Conservation (phyloP, 2,113 vertebrate genomes). For the Montifringilla adamsi region DNA sequence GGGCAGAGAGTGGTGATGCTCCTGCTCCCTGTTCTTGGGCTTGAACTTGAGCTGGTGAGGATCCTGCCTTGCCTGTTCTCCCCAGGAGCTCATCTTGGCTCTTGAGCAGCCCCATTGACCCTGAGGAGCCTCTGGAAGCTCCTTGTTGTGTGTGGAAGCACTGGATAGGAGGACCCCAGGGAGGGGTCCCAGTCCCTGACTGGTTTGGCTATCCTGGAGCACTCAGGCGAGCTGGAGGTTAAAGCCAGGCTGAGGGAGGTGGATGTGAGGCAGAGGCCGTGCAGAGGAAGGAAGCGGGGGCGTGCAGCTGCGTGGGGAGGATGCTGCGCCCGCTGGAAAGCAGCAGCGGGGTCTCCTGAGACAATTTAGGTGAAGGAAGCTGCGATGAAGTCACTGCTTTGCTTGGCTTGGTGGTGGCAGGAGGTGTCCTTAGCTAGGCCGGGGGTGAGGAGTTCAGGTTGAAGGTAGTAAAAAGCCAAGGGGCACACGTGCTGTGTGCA, state of each 20-base stretch:
- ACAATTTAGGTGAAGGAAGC: conserved; percentile 40
- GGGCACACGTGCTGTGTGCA: background rate
- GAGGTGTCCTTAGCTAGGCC: rapidly evolving
- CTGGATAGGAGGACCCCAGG: background rate
- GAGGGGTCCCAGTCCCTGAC: rapidly evolving
- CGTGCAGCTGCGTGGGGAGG: background rate
- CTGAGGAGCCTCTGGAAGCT: background rate
- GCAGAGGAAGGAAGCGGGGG: conserved; percentile 47
- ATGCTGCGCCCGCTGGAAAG: background rate
- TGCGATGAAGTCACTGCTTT: background rate
- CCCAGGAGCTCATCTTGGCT: background rate
- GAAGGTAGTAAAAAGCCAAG: background rate
- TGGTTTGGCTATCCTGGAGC: background rate
- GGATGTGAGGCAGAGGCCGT: background rate
- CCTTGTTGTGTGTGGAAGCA: background rate
- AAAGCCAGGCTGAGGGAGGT: background rate
- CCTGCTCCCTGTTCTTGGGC: background rate
- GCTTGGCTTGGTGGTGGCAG: background rate
- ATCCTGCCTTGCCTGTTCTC: background rate
- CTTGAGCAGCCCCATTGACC: background rate
- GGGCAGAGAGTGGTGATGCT: background rate
- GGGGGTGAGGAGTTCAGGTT: background rate
- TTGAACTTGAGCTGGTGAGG: background rate
- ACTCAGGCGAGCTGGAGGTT: background rate
- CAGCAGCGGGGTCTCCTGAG: background rate